Evolutionary conservation across 1,140 invertebrate species (phyloP).

Genomic region (Hypothenemus hampei): DNA sequence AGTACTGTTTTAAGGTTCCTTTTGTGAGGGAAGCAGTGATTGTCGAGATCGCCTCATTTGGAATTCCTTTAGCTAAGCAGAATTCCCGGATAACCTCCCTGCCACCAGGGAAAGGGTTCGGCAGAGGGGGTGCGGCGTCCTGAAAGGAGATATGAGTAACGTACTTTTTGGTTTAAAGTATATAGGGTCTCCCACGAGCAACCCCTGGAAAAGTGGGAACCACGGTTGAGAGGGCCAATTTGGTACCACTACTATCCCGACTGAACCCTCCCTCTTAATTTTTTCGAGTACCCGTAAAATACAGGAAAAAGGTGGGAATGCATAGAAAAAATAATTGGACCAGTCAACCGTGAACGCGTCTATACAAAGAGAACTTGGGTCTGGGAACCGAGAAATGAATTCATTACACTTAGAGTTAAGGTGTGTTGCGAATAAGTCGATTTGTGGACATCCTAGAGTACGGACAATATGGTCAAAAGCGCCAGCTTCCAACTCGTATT

Average conservation of each 20-base stretch:
- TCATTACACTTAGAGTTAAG: constrained; percentile 33
- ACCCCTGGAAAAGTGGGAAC: not conserved
- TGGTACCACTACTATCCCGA: not conserved
- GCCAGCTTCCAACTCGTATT: not conserved
- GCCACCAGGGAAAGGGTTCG: constrained; percentile 8
- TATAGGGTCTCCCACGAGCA: not conserved
- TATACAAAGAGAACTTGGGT: constrained; percentile 26
- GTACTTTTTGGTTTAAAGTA: not conserved
- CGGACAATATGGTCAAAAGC: constrained; percentile 20
- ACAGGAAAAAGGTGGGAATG: constrained; percentile 39
- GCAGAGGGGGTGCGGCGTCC: not conserved
- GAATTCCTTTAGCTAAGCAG: not conserved
- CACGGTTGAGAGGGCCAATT: not conserved
- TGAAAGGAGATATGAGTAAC: not conserved
- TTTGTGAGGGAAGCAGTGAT: not conserved
- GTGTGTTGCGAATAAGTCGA: constrained; percentile 37
- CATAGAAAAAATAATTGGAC: constrained; percentile 34
- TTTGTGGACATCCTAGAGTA: constrained; percentile 25
- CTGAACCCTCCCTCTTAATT: not conserved
- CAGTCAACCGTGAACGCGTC: constrained; percentile 37
- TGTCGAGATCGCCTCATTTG: not conserved
- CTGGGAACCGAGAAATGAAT: constrained; percentile 30
- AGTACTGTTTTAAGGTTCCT: not conserved
- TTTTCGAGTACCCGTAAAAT: constrained; percentile 26
- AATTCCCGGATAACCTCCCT: constrained; percentile 11